Conservation (phyloP, 2,113 vertebrate genomes). For the Ceyx melanurus region DNA sequence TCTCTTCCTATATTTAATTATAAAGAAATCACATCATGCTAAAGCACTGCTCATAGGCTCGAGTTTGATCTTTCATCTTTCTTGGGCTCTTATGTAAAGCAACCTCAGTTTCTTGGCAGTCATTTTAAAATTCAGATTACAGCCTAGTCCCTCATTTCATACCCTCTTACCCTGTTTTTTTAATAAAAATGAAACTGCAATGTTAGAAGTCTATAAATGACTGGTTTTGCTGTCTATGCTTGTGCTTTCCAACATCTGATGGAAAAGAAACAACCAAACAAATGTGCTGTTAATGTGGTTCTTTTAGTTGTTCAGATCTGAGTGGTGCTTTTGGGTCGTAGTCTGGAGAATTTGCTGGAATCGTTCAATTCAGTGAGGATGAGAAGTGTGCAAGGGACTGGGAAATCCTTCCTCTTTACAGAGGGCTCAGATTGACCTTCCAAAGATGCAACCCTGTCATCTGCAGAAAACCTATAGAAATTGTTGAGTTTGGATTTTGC, state of each 20-base stretch:
- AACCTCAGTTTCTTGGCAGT: not conserved
- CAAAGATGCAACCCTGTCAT: rapidly evolving
- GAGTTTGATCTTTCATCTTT: not conserved
- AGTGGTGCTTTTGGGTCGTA: not conserved
- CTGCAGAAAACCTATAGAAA: not conserved
- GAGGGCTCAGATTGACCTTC: not conserved
- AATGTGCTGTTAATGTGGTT: not conserved
- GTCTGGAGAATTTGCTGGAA: not conserved
- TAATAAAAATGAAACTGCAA: not conserved
- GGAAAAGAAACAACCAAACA: not conserved
- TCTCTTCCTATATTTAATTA: constrained; percentile 36
- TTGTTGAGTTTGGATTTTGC: not conserved
- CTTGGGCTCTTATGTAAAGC: not conserved
- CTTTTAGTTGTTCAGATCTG: not conserved
- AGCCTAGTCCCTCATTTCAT: not conserved
- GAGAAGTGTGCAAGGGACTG: not conserved
- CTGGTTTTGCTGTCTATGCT: not conserved
- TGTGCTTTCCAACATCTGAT: not conserved
- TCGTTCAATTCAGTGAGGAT: not conserved
- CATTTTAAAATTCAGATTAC: not conserved
- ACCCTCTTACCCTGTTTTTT: not conserved
- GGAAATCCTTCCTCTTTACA: not conserved
- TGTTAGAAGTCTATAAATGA: not conserved
- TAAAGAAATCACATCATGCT: not conserved
- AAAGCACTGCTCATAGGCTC: not conserved